These are phyloP conservation scores for Drosophila limbata DNA, from an alignment of 2,888 invertebrate genomes.

Conservation along the genomic window DNA sequence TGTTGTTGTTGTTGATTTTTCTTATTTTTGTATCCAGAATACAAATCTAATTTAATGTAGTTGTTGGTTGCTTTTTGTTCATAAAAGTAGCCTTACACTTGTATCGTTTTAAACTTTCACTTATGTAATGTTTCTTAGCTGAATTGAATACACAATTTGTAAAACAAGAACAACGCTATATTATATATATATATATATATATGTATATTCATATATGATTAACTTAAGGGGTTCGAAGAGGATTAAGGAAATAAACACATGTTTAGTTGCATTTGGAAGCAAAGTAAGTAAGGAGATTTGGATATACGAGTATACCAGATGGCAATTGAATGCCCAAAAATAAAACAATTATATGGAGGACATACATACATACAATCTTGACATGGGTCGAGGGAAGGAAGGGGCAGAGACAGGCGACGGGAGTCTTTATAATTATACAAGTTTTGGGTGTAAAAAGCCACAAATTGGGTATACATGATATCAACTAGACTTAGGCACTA, in stretches of 20 bases:
- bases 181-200: conserved; percentile 25
- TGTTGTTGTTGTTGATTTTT: conserved; percentile 61
- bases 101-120: conserved; percentile 79
- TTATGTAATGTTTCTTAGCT: conserved; percentile 72
- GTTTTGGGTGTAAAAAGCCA: conserved; percentile 79
- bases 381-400: conserved; percentile 1
- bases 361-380: conserved; percentile 35
- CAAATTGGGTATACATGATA: conserved; percentile 59
- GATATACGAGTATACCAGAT: conserved; percentile 7
- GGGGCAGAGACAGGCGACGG: not conserved
- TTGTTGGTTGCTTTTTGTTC: conserved; percentile 71
- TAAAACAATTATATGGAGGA: conserved; percentile 26
- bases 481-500: conserved; percentile 78
- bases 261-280: conserved; percentile 39
- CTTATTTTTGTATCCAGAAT: conserved; percentile 80
- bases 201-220: conserved; percentile 34
- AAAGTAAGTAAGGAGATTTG: conserved; percentile 42
- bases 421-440: conserved; percentile 49
- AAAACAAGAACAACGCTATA: conserved; percentile 74
- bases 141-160: conserved; percentile 69
- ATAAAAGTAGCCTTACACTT: conserved; percentile 77
- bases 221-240: conserved; percentile 61
- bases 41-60: conserved; percentile 79
- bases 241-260: conserved; percentile 55
- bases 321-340: conserved; percentile 16